Evolutionary conservation across 1,140 invertebrate species (phyloP).

Genomic region (Drosophila gunungcola): DNA sequence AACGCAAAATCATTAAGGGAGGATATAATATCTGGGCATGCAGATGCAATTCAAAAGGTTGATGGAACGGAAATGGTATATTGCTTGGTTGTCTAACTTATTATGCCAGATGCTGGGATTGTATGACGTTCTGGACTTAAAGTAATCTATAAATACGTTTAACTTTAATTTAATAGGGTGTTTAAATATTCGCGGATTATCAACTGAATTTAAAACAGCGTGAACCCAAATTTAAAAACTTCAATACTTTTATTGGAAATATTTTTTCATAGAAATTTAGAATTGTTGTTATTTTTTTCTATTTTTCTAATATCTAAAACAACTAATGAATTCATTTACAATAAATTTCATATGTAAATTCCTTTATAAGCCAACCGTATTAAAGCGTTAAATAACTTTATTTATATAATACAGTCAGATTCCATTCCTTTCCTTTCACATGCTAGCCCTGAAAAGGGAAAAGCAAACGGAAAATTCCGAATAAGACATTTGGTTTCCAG

Average conservation of each 20-base stretch:
- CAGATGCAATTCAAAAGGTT: constrained; percentile 15
- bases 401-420: not conserved
- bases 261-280: too few relatives aligned
- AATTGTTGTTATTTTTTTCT: too few relatives aligned
- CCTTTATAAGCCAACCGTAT: too few relatives aligned
- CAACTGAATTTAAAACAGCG: too few relatives aligned
- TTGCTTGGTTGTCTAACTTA: not conserved
- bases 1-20: constrained; percentile 35
- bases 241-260: too few relatives aligned
- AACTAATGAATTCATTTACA: not conserved
- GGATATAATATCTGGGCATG: constrained; percentile 6
- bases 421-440: not conserved
- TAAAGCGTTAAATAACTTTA: too few relatives aligned
- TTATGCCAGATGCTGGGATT: constrained; percentile 5
- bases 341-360: not conserved
- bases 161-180: not conserved
- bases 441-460: not conserved
- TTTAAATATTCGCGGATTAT: too few relatives aligned
- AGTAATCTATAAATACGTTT: not conserved
- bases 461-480: constrained; percentile 23
- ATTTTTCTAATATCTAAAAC: too few relatives aligned
- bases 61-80: constrained; percentile 11
- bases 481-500: constrained; percentile 28
- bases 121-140: not conserved
- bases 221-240: too few relatives aligned